Conservation (phyloP, 2,797 vertebrate genomes). For the Rousettus madagascariensis region DNA sequence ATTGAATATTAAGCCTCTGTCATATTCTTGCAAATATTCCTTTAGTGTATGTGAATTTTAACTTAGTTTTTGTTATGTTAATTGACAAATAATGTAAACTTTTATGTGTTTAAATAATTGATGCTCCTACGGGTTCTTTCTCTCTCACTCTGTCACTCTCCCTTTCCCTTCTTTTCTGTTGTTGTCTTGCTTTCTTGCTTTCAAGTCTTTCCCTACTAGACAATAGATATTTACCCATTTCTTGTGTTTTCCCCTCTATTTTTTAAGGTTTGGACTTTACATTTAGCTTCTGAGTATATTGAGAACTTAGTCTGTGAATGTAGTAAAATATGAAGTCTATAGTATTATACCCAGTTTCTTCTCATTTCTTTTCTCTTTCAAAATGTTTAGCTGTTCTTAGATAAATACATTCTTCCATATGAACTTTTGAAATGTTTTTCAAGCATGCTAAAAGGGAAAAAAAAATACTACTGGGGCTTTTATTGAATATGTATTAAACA, state of each 20-base stretch:
- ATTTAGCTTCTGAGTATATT: neutral
- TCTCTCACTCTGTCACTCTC: neutral
- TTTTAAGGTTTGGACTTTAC: neutral
- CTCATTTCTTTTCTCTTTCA: conserved; percentile 10
- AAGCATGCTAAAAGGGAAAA: neutral
- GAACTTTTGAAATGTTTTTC: neutral
- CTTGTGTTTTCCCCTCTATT: neutral
- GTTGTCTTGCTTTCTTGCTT: neutral
- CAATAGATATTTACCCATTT: neutral
- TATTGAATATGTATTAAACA: conserved; percentile 37
- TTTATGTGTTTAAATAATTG: neutral
- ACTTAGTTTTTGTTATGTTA: neutral
- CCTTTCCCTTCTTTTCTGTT: neutral
- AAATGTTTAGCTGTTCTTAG: conserved; percentile 10
- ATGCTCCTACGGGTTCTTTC: neutral
- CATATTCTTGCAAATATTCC: neutral
- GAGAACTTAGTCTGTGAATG: neutral
- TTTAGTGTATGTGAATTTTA: neutral
- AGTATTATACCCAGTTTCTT: neutral
- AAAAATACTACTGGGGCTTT: neutral
- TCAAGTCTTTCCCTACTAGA: neutral
- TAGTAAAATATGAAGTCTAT: neutral
- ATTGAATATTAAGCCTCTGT: neutral
- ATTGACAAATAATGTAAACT: neutral
- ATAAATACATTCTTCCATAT: neutral